Evolutionary conservation across 2,888 invertebrate species (phyloP).

Genomic region (Morinoia aosen): DNA sequence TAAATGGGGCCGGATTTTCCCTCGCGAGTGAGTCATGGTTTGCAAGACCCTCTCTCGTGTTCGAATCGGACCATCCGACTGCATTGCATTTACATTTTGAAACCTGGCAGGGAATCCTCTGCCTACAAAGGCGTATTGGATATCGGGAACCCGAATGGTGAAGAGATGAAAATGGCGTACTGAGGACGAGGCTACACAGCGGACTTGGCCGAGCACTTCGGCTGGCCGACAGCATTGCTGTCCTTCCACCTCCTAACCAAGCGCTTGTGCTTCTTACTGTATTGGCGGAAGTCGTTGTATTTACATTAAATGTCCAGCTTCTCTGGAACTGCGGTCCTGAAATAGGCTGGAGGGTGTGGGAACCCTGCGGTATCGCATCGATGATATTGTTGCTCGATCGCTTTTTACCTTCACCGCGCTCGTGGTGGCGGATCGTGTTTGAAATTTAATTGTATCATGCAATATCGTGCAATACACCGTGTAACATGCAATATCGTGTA

Average conservation of each 20-base stretch:
- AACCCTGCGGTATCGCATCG: background rate
- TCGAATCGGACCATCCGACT: constrained; percentile 16
- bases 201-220: background rate
- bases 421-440: background rate
- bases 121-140: constrained; percentile 34
- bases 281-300: background rate
- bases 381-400: background rate
- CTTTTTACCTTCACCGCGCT: background rate
- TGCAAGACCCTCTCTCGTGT: constrained; percentile 19
- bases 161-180: background rate
- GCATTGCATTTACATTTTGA: constrained; percentile 46
- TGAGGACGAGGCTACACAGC: background rate
- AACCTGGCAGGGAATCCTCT: constrained; percentile 27
- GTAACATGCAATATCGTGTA: background rate
- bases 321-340: background rate
- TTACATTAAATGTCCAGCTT: background rate
- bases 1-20: background rate
- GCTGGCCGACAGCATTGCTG: background rate
- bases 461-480: too few relatives aligned
- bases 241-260: background rate
- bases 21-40: background rate
- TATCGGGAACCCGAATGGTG: constrained; percentile 38
- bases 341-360: background rate
- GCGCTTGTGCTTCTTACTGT: background rate
- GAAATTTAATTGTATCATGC: background rate